phyloP scores from a whole-genome alignment of 2,797 vertebrate genomes.

The Sciaenops ocellatus region DNA sequence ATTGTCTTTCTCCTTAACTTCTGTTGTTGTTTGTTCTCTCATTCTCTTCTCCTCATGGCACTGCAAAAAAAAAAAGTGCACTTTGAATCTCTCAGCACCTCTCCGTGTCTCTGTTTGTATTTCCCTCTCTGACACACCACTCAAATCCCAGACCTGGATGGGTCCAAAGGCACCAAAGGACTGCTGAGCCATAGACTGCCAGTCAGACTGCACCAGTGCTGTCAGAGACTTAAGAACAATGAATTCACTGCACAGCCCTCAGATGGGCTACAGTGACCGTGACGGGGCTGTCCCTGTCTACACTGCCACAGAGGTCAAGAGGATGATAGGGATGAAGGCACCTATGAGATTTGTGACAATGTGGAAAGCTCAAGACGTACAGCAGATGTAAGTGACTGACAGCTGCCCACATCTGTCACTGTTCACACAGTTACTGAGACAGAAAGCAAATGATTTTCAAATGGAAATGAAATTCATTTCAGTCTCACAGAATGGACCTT shows the following conservation, averaged over 20 bases:
- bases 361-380: slow-evolving; percentile 9
- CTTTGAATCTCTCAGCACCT: slow-evolving; percentile 52
- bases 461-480: slow-evolving; percentile 15
- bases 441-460: not conserved
- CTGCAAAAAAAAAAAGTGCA: slow-evolving; percentile 66
- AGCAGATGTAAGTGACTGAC: slow-evolving; percentile 15
- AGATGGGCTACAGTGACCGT: slow-evolving; percentile 4
- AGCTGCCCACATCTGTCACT: slow-evolving; percentile 6
- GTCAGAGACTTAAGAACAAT: slow-evolving; percentile 22
- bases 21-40: slow-evolving; percentile 47
- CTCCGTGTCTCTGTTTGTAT: slow-evolving; percentile 28
- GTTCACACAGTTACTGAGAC: slow-evolving; percentile 16
- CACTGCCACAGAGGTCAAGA: slow-evolving; percentile 16
- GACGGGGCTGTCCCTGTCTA: slow-evolving; percentile 33
- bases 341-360: slow-evolving; percentile 2
- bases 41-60: slow-evolving; percentile 43
- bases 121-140: slow-evolving; percentile 43
- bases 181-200: slow-evolving; percentile 36
- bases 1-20: slow-evolving; percentile 56
- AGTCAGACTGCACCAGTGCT: slow-evolving; percentile 4
- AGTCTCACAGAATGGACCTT: slow-evolving; percentile 39
- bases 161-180: slow-evolving; percentile 62
- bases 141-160: slow-evolving; percentile 14
- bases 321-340: not conserved
- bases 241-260: slow-evolving; percentile 10